phyloP scores from a whole-genome alignment of 2,113 vertebrate genomes.

The Hiodon tergisus region DNA sequence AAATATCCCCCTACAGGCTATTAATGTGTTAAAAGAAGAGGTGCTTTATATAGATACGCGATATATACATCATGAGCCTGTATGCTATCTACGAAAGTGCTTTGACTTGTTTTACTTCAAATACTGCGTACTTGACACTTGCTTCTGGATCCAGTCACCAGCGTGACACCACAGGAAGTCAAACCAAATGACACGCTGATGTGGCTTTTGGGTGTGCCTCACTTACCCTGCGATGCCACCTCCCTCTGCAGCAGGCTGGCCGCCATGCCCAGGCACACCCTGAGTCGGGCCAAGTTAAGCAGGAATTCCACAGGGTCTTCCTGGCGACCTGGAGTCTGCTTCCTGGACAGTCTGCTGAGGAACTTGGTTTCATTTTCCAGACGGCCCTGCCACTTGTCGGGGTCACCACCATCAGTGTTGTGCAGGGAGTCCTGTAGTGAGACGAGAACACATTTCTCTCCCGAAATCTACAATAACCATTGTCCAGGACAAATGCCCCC shows the following conservation, averaged over 20 bases:
- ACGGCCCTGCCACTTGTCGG: background rate
- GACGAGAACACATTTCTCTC: background rate
- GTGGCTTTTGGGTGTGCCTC: background rate
- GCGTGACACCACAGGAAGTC: background rate
- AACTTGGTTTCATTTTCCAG: slow-evolving; percentile 40
- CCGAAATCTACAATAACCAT: no score
- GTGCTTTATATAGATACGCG: no score
- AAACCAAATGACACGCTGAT: background rate
- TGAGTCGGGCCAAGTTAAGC: slow-evolving; percentile 49
- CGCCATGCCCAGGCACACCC: slow-evolving; percentile 47
- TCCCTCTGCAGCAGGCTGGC: slow-evolving; percentile 40
- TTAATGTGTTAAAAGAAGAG: no score
- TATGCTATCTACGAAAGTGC: no score
- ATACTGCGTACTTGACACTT: no score
- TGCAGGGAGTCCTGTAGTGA: slow-evolving; percentile 51
- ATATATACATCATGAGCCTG: no score
- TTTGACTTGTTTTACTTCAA: no score
- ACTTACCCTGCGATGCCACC: slow-evolving; percentile 29
- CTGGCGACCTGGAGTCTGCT: slow-evolving; percentile 38
- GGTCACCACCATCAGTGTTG: slow-evolving; percentile 27
- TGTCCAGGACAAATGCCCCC: no score
- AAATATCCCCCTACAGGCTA: no score
- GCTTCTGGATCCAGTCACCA: background rate
- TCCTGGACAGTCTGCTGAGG: slow-evolving; percentile 49
- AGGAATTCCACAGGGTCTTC: slow-evolving; percentile 57